Evolutionary conservation across 2,797 vertebrate genomes (phyloP), one percentile per base, ranked within the genome.

Genomic region (Sebastes jordani): DNA sequence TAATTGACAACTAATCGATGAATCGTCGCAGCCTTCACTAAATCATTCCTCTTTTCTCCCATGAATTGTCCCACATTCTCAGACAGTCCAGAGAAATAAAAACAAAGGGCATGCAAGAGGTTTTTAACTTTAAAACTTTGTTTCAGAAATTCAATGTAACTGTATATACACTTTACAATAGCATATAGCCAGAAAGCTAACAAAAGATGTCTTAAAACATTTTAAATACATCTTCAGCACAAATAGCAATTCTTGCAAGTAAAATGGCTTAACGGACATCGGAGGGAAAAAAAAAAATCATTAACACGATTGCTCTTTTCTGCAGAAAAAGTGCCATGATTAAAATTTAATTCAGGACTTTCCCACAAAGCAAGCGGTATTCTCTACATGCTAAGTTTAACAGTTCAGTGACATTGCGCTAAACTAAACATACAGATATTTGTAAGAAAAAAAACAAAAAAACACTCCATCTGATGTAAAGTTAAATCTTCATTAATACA

Each of bases 401-500:
- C 96, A 97, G 96, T 97, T 98, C 96, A 97, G 96, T 97, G 97
- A 97, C 97, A 96, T 95, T 96, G 96, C 95, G 95, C 97, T 97
- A 98, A 94, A 96, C 96, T 97, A 95, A 94, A 96, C 89, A 91
- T 93, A 97, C 96, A 97, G 96, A 96, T 95, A 96, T 96, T 96
- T 96, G 95, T 97, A 97, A 97, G 95, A 96, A 97, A 87, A 84
- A 81, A 71, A 71, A 29, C 66, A 20, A 77, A 73, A 84, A 91
- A 97, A 96, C 96, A 97, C 96, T 96, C 96, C 97, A 96, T 97
- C 95, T 96, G 96, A 97, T 97, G 96, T 97, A 97, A 98, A 97
- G 97, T 98, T 97, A 97, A 97, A 98, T 98, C 97, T 97, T 98
- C 97, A 98, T 97, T 98, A 98, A 99, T 98, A 99, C 97, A 98